Conservation (phyloP, 2,888 invertebrate species). For the Brachylomia viminalis region DNA sequence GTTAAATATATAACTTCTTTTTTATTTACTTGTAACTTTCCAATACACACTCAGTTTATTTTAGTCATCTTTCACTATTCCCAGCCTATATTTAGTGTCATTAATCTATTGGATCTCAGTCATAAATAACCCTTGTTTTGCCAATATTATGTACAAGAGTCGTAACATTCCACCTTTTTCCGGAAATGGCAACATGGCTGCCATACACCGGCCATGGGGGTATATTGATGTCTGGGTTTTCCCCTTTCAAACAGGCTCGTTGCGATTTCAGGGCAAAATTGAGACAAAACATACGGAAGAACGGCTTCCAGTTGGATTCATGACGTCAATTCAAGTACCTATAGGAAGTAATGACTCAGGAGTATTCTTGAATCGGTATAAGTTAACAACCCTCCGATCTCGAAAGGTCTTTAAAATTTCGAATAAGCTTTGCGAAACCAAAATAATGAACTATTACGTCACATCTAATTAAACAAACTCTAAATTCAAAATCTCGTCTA, state of each 20-base stretch:
- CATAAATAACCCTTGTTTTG: neutral
- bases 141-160: conserved; percentile 10
- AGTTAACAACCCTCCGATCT: neutral
- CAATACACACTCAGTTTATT: neutral
- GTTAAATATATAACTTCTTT: neutral
- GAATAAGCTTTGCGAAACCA: conserved; percentile 12
- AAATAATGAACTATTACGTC: conserved; percentile 39
- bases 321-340: neutral
- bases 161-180: conserved; percentile 33
- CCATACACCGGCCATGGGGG: conserved; percentile 27
- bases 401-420: neutral
- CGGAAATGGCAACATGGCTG: conserved; percentile 54
- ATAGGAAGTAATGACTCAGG: neutral
- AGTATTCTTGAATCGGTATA: neutral
- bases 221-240: conserved; percentile 48
- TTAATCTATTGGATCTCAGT: neutral
- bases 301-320: neutral
- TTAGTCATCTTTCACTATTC: neutral
- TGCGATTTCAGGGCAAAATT: neutral
- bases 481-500: conserved; percentile 47
- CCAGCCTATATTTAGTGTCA: neutral
- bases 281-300: neutral
- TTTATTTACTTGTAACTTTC: neutral
- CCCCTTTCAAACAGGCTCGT: neutral
- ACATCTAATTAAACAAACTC: conserved; percentile 40